Base-by-base conservation (phyloP, 2,113 vertebrate genomes). In the Burhinus bistriatus region DNA sequence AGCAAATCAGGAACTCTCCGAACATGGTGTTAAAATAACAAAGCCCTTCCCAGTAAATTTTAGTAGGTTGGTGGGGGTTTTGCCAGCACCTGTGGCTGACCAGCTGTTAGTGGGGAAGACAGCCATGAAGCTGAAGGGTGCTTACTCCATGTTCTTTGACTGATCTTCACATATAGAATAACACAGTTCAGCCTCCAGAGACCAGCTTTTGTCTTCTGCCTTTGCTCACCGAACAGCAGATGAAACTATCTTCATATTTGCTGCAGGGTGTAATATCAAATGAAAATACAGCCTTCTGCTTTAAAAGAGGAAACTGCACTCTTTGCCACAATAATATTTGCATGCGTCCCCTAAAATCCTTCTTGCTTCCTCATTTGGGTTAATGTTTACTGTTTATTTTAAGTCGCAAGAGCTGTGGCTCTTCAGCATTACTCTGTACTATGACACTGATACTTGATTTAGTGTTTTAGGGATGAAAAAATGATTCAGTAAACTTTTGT, bases 1-100 rank as follows among this genome's bases (percentile, higher is more conserved):
- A 97, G 95, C 89, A 95, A 97, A 98, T 97, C 92, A 97, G 96
- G 93, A 94, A 66, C 89, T 92, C 89, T 96, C 77, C 90, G 94
- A 93, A 97, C 42, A 65, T 66, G 76, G 64, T 94, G 88, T 95
- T 97, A 97, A 96, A 98, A 98, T 87, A 97, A 89, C 88, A 97
- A 96, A 98, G 65, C 76, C 25, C 52, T 96, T 73, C 34, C 69
- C 30, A 57, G 70, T 75, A 94, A 77, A 83, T 90, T 97, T 92
- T 70, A 78, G 71, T 51, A 29, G 45, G 69, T 70, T 91, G 62
- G 38, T 75, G 88, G 65, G 27, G 29, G 66, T 97, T 96, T 94
- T 90, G 91, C 92, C 26, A 8, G 22, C 95, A 98, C 97, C 97
- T 98, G 96, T 95, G 97, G 81, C 73, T 92, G 84, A 49, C 68